A percentile compares a stretch with the other conserved stretches of the same genome.
phyloP scores from a whole-genome alignment of 1,140 invertebrate species.

The Ooceraea biroi region DNA sequence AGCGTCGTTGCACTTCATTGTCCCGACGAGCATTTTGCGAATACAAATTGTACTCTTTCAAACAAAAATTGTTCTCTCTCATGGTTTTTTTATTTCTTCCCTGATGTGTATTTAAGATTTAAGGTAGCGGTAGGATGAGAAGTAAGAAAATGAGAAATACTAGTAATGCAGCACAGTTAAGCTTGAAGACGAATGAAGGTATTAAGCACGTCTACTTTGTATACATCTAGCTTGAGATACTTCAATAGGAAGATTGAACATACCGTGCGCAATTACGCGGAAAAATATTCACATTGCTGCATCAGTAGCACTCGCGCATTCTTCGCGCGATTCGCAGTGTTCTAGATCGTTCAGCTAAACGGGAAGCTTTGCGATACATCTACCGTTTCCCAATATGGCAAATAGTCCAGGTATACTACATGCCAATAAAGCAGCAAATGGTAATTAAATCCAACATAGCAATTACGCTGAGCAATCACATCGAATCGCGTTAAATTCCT shows the following conservation, averaged over 20 bases:
- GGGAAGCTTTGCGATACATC: conserved; percentile 6
- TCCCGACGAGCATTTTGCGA: no score
- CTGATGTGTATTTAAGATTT: no score
- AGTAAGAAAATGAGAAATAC: no score
- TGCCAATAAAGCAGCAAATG: conserved; percentile 52
- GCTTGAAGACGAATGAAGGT: not conserved
- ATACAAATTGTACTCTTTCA: no score
- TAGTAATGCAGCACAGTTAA: not conserved
- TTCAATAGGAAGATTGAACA: conserved; percentile 4
- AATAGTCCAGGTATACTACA: conserved; percentile 31
- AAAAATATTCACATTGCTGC: conserved; percentile 17
- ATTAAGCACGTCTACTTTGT: not conserved
- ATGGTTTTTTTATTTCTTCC: no score
- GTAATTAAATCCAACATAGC: conserved; percentile 48
- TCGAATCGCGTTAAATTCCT: conserved; percentile 33
- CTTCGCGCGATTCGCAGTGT: conserved; percentile 17
- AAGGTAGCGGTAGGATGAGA: no score
- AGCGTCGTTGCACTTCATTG: no score
- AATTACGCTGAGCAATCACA: conserved; percentile 26
- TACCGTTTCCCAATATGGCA: conserved; percentile 24
- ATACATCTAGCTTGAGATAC: not conserved
- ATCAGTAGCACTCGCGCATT: conserved; percentile 19
- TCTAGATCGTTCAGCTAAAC: conserved; percentile 26
- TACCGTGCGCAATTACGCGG: not conserved
- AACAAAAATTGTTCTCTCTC: no score